Conservation (phyloP, 1,140 invertebrate species). For the Euschistus heros region DNA sequence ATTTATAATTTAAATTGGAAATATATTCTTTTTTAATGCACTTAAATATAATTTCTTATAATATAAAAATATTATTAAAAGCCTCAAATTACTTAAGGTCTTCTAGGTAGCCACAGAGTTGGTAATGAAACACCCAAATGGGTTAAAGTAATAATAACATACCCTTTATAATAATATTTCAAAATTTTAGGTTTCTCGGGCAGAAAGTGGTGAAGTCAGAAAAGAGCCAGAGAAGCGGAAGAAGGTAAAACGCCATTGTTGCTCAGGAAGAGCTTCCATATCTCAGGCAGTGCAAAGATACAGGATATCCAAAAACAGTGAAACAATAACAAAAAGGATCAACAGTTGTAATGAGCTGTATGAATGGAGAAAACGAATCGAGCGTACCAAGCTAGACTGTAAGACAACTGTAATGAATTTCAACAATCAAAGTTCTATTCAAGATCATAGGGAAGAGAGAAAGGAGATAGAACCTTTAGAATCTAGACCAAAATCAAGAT, state of each 20-base stretch:
- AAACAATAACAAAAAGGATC: background rate
- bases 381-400: constrained; percentile 21
- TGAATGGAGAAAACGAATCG: constrained; percentile 22
- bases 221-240: background rate
- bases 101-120: too few relatives aligned
- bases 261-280: background rate
- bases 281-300: background rate
- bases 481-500: background rate
- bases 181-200: background rate
- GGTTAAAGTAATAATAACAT: too few relatives aligned
- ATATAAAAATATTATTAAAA: too few relatives aligned
- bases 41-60: too few relatives aligned
- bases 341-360: constrained; percentile 16
- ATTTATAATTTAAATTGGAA: too few relatives aligned
- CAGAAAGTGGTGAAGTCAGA: background rate
- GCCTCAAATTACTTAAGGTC: too few relatives aligned
- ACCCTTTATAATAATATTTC: too few relatives aligned
- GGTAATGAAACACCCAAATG: too few relatives aligned
- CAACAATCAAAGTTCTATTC: background rate
- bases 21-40: too few relatives aligned
- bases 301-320: background rate
- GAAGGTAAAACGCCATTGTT: constrained; percentile 8
- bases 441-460: background rate
- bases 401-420: constrained; percentile 11
- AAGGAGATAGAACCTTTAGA: background rate